Evolutionary conservation across 2,888 invertebrate species (phyloP).

Genomic region (Leptura quadrifasciata): DNA sequence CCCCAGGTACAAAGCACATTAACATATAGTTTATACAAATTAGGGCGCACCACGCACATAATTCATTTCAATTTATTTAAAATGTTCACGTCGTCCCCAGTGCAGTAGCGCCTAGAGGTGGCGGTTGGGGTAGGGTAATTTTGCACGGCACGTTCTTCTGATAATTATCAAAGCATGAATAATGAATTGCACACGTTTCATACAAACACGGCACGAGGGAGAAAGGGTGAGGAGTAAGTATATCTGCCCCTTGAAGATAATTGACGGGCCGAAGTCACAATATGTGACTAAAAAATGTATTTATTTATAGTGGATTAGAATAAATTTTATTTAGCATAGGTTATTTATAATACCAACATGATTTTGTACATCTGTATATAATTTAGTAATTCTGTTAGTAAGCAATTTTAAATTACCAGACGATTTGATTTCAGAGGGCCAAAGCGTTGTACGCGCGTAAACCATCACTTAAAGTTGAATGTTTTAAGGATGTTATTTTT

Average conservation of each 20-base stretch:
- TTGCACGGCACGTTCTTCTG: constrained; percentile 59
- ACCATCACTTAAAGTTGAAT: too few species aligned
- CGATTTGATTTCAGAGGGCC: too few species aligned
- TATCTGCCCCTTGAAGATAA: constrained; percentile 22
- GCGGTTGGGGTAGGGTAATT: constrained; percentile 48
- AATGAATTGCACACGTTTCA: constrained; percentile 63
- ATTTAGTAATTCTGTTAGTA: too few species aligned
- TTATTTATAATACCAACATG: too few species aligned
- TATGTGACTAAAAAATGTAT: too few species aligned
- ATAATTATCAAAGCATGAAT: constrained; percentile 66
- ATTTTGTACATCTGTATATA: too few species aligned
- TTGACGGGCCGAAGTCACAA: constrained; percentile 35
- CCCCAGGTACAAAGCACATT: neutral
- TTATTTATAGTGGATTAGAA: too few species aligned
- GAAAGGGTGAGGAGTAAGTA: constrained; percentile 32
- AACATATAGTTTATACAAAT: constrained; percentile 24
- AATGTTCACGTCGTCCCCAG: constrained; percentile 32
- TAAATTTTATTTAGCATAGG: too few species aligned
- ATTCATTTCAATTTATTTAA: constrained; percentile 28
- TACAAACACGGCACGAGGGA: constrained; percentile 58
- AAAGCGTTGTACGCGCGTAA: too few species aligned
- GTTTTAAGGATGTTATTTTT: too few species aligned
- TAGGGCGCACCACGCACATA: constrained; percentile 20
- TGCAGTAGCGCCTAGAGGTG: constrained; percentile 25
- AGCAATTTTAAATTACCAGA: too few species aligned